phyloP scores from a whole-genome alignment of 2,888 invertebrate genomes.

The Xanthia icteritia region DNA sequence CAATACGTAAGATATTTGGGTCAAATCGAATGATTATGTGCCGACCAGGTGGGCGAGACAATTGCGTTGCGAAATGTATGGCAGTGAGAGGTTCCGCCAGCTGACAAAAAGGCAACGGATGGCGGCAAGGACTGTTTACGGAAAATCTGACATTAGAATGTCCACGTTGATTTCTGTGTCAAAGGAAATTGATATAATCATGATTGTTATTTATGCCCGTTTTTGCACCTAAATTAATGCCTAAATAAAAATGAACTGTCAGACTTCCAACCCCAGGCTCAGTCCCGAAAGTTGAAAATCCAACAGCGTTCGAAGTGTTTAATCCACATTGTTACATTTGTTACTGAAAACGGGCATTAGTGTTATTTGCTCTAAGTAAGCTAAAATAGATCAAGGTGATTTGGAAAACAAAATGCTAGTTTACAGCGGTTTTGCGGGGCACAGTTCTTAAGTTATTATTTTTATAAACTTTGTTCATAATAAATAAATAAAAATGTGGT shows the following conservation, averaged over 20 bases:
- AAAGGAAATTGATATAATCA: slow-evolving; percentile 3
- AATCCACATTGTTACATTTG: background rate
- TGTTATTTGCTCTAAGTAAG: background rate
- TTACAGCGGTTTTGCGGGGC: background rate
- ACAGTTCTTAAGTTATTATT: no score
- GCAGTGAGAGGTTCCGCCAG: slow-evolving; percentile 66
- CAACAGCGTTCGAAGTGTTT: no score
- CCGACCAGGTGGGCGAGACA: slow-evolving; percentile 65
- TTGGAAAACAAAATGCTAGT: background rate
- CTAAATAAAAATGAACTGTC: background rate
- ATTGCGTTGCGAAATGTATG: slow-evolving; percentile 68
- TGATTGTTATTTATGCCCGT: background rate
- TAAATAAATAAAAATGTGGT: no score
- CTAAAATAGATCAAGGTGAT: no score
- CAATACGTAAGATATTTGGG: slow-evolving; percentile 65
- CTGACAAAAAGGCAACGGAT: slow-evolving; percentile 49
- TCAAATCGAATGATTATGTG: slow-evolving; percentile 64
- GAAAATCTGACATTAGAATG: slow-evolving; percentile 35
- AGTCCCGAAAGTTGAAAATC: background rate
- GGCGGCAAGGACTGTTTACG: slow-evolving; percentile 62
- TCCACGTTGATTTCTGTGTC: background rate
- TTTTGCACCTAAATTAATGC: background rate
- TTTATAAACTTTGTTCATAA: no score
- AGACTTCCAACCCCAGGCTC: background rate
- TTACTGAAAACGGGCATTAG: no score